Evolutionary conservation across 2,888 invertebrate species (phyloP), one percentile per base, ranked within the genome.

Genomic region (Polylopha cassiicola): DNA sequence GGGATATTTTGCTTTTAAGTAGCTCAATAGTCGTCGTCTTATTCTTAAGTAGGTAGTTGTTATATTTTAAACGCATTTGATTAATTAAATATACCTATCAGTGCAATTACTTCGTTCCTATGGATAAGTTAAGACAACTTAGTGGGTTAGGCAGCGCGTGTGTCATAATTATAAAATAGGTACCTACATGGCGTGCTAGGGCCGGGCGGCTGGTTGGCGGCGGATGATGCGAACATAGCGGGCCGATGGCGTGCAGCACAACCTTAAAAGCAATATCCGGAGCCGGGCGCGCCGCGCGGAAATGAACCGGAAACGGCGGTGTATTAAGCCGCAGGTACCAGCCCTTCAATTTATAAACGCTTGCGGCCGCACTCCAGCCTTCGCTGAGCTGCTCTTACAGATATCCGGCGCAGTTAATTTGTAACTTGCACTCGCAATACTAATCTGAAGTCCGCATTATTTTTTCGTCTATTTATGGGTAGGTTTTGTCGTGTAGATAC

Each of bases 241-340:
- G 11, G 37, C 36, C 11, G 29, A 32, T 75, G 68, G 78, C 78
- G 82, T 77, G 82, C 70, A 69, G 77, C 75, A 67, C 77, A 78
- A 75, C 85, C 86, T 86, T 86, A 85, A 86, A 86, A 84, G 86
- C 86, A 86, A 86, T 86, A 86, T 86, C 86, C 86, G 86, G 84
- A 73, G 70, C 72, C 74, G 81, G 80, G 81, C 82, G 84, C 79
- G 78, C 74, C 76, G 77, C 58, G 80, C 79, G 86, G 86, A 86
- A 86, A 86, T 86, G 86, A 86, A 86, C 78, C 86, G 86, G 86
- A 86, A 86, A 85, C 85, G 73, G 82, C 71, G 85, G 85, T 80
- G 85, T 85, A 86, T 86, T 86, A 86, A 85, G 86, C 85, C 77
- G 76, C 85, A 85, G 85, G 85, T 85, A 85, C 74, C 72, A 75